Percentiles rank a stretch among this genome's conserved stretches.
phyloP scores from a whole-genome alignment of 92 coral and sea anemone genomes.

The Pocillopora meandrina region DNA sequence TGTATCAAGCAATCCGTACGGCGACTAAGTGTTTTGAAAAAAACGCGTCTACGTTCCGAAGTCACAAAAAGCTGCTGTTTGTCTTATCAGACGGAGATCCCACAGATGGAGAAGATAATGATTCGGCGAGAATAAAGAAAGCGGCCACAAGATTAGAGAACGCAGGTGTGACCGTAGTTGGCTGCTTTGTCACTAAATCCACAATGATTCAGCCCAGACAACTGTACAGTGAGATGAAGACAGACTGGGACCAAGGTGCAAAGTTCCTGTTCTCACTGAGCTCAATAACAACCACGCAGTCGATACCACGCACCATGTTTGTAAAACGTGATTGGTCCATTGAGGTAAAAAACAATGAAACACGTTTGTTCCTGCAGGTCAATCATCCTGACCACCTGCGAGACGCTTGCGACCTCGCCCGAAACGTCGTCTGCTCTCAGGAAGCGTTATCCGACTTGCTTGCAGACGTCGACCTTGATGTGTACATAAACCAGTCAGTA shows the following conservation, averaged over 20 bases:
- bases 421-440: constrained; percentile 40
- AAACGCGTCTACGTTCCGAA: background rate
- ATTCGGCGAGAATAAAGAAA: too few relatives aligned
- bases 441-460: constrained; percentile 56
- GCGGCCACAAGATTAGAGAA: background rate
- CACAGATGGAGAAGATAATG: constrained; percentile 15
- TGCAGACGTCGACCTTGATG: constrained; percentile 50
- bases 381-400: constrained; percentile 55
- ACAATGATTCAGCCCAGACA: constrained; percentile 13
- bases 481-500: constrained; percentile 59
- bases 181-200: constrained; percentile 50
- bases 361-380: constrained; percentile 54
- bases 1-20: constrained; percentile 13
- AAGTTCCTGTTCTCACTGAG: constrained; percentile 55
- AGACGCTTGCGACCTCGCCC: constrained; percentile 50
- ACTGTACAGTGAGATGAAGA: constrained; percentile 17
- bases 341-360: constrained; percentile 54
- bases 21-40: constrained; percentile 34
- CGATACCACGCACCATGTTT: constrained; percentile 57
- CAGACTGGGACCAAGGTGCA: constrained; percentile 40
- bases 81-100: constrained; percentile 67
- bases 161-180: constrained; percentile 43
- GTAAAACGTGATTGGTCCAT: constrained; percentile 53
- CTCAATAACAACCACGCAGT: constrained; percentile 44
- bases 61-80: constrained; percentile 52